Percentiles rank a stretch among this genome's conserved stretches.
These are phyloP conservation scores for Rhinatrema bivittatum DNA, from an alignment of 2,797 vertebrate genomes.

Conservation along the genomic window DNA sequence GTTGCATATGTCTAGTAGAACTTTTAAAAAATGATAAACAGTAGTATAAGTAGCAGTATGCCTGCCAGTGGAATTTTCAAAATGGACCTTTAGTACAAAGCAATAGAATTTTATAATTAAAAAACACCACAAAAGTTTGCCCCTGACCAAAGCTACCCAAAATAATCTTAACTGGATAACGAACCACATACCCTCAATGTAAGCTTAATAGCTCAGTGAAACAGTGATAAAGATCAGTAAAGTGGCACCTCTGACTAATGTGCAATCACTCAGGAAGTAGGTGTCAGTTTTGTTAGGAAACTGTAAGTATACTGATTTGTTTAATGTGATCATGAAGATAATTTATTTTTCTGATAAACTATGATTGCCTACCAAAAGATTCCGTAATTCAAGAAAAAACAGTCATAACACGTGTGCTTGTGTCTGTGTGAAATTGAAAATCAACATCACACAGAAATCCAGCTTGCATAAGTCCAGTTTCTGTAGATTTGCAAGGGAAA, in stretches of 20 bases:
- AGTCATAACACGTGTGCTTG: slow-evolving; percentile 53
- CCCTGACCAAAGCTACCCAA: slow-evolving; percentile 41
- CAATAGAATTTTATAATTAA: slow-evolving; percentile 45
- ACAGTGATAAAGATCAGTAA: slow-evolving; percentile 61
- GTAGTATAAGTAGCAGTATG: no score
- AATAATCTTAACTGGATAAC: no score
- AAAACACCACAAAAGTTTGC: slow-evolving; percentile 43
- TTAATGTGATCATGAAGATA: slow-evolving; percentile 60
- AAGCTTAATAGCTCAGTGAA: slow-evolving; percentile 49
- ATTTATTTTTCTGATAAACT: slow-evolving; percentile 71
- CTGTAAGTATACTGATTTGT: slow-evolving; percentile 72
- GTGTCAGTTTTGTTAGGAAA: slow-evolving; percentile 61
- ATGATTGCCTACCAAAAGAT: slow-evolving; percentile 71
- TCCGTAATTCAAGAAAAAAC: slow-evolving; percentile 68
- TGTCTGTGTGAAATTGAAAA: slow-evolving; percentile 56
- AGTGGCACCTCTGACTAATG: slow-evolving; percentile 51
- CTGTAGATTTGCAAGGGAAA: slow-evolving; percentile 68
- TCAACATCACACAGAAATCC: slow-evolving; percentile 60
- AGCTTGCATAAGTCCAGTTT: slow-evolving; percentile 68
- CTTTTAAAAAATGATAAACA: no score
- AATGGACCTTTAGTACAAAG: no score
- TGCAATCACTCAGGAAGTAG: slow-evolving; percentile 46
- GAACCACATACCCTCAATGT: slow-evolving; percentile 62
- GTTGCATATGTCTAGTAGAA: no score
- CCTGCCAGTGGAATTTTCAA: no score